A percentile compares a stretch with the other conserved stretches of the same genome.
Conservation (phyloP, 2,113 vertebrate genomes). For the Atractosteus spatula region DNA sequence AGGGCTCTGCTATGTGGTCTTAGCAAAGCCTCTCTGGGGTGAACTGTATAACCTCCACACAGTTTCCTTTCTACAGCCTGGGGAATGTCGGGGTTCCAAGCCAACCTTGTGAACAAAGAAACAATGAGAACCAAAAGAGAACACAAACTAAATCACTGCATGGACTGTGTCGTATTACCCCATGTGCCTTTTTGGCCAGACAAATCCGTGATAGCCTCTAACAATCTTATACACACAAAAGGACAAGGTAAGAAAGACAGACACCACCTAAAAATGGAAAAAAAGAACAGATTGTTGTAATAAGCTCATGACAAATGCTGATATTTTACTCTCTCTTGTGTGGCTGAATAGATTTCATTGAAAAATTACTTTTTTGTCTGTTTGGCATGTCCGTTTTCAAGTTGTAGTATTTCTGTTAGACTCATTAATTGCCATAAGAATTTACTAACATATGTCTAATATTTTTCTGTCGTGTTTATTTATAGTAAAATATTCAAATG, state of each 20-base stretch:
- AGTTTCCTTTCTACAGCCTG: no score
- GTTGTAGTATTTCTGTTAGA: slow-evolving; percentile 60
- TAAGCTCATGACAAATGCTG: background rate
- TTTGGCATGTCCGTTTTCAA: slow-evolving; percentile 52
- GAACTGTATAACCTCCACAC: no score
- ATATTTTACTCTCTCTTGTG: background rate
- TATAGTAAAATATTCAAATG: slow-evolving; percentile 46
- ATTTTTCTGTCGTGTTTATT: slow-evolving; percentile 62
- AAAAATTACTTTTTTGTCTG: background rate
- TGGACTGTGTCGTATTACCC: no score
- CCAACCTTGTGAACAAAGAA: no score
- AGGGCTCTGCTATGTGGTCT: slow-evolving; percentile 15
- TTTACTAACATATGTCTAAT: slow-evolving; percentile 64
- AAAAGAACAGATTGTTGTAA: background rate
- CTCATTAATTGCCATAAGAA: slow-evolving; percentile 69
- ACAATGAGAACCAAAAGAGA: no score
- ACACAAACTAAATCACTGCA: no score
- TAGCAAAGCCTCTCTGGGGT: background rate
- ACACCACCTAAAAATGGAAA: no score
- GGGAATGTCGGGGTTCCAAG: no score
- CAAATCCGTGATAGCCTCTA: no score
- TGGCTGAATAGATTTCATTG: background rate
- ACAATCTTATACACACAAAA: no score
- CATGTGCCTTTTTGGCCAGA: no score
- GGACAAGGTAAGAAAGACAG: no score